These are phyloP conservation scores for Pandion haliaetus DNA, from an alignment of 2,113 vertebrate genomes.

Conservation along the genomic window DNA sequence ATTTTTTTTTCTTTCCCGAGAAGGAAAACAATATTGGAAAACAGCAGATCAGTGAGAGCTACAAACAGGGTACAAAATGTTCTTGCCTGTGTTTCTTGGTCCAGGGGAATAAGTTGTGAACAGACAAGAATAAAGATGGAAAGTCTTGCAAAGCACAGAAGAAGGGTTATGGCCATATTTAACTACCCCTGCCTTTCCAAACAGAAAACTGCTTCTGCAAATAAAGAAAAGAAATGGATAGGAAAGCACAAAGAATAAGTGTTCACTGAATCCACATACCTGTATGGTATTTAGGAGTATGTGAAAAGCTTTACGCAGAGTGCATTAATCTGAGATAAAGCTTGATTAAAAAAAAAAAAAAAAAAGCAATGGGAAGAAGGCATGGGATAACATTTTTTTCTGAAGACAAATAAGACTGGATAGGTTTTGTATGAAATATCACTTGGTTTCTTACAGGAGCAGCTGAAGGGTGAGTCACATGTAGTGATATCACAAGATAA, in stretches of 20 bases:
- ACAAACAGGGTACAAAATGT: not conserved
- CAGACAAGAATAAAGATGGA: not conserved
- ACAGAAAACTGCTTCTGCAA: not conserved
- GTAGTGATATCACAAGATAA: conserved; percentile 9
- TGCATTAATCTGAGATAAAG: not conserved
- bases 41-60: not conserved
- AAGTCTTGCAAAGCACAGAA: not conserved
- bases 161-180: not conserved
- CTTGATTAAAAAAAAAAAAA: not conserved
- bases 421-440: not conserved
- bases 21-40: not conserved
- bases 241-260: not conserved
- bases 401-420: not conserved
- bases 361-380: not conserved
- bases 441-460: not conserved
- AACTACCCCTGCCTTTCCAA: not conserved
- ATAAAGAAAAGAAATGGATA: not conserved
- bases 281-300: not conserved
- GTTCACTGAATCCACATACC: not conserved
- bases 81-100: not conserved
- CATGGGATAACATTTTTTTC: not conserved
- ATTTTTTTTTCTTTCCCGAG: not conserved
- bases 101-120: not conserved
- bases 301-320: not conserved
- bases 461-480: conserved; percentile 30